Evolutionary conservation across 1,140 invertebrate species (phyloP), one percentile per base, ranked within the genome.

Genomic region (Papilio polyxenes): DNA sequence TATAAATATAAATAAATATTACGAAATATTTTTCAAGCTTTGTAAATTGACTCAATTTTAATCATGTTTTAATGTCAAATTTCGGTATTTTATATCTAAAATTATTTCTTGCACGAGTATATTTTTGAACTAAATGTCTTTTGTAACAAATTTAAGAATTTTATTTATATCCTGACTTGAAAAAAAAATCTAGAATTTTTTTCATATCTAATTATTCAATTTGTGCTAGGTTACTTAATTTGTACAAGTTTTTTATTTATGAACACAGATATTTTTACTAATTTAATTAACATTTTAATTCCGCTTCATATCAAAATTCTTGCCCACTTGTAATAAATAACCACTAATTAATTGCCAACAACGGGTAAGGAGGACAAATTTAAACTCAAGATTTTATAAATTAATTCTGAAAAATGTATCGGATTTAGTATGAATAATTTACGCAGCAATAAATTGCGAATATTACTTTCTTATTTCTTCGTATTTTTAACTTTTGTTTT

Each of bases 281-380:
- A 37, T 15, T 72, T 31, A 31, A 69, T 69, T 72, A 72, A 72
- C 4, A 37, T 37, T 72, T 37, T 7, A 72, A 6, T 37, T 72
- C 65, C 65, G 23, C 13, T 15, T 15, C 6, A 40, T 72, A 40
- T 37, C 15, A 37, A 37, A 11, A 13, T 13, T 17, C 53, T 56
- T 17, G 15, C 15, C 10, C 4, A 37, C 31, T 72, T 72, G 65
- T 23, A 62, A 72, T 72, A 72, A 72, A 72, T 72, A 72, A 40
- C 65, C 65, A 15, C 65, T 72, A 72, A 72, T 72, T 72, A 72
- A 72, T 72, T 72, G 65, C 40, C 65, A 72, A 72, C 31, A 72
- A 72, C 23, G 65, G 13, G 31, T 6, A 72, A 37, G 31, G 65
- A 72, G 40, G 23, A 72, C 13, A 72, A 72, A 72, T 37, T 37